Evolutionary conservation across 2,113 vertebrate species (phyloP).

Genomic region (Maccullochella peelii): DNA sequence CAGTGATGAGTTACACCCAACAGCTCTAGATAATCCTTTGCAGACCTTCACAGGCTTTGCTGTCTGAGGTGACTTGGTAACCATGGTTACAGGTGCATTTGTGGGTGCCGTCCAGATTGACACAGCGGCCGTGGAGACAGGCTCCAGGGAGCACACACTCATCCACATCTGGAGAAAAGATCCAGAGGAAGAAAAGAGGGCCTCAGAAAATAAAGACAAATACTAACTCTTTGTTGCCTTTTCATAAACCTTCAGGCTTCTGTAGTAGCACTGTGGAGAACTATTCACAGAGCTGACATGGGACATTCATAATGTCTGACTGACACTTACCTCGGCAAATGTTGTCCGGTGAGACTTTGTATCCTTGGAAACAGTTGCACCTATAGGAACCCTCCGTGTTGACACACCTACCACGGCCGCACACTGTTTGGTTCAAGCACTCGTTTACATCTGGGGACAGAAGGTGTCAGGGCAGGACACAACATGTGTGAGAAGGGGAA

Average conservation of each 20-base stretch:
- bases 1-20: slow-evolving; percentile 55
- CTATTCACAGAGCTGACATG: slow-evolving; percentile 43
- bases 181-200: slow-evolving; percentile 22
- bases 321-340: slow-evolving; percentile 80
- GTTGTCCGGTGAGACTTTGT: slow-evolving; percentile 73
- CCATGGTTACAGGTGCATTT: slow-evolving; percentile 88
- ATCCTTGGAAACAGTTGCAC: slow-evolving; percentile 84
- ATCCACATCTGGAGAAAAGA: slow-evolving; percentile 85
- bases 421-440: slow-evolving; percentile 79
- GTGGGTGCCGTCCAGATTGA: slow-evolving; percentile 90
- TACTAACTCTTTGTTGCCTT: slow-evolving; percentile 37
- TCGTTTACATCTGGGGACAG: slow-evolving; percentile 82
- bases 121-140: slow-evolving; percentile 87
- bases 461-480: slow-evolving; percentile 11
- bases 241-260: slow-evolving; percentile 55
- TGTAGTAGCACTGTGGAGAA: slow-evolving; percentile 40
- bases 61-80: slow-evolving; percentile 83
- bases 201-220: slow-evolving; percentile 52
- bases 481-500: background rate
- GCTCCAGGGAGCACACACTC: slow-evolving; percentile 86
- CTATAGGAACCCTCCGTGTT: slow-evolving; percentile 84
- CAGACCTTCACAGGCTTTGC: slow-evolving; percentile 89
- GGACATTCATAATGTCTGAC: slow-evolving; percentile 1
- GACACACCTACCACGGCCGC: slow-evolving; percentile 80
- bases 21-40: slow-evolving; percentile 56